Evolutionary conservation across 2,888 invertebrate genomes (phyloP), one percentile per base, ranked within the genome.

Genomic region (Carcina quercana): DNA sequence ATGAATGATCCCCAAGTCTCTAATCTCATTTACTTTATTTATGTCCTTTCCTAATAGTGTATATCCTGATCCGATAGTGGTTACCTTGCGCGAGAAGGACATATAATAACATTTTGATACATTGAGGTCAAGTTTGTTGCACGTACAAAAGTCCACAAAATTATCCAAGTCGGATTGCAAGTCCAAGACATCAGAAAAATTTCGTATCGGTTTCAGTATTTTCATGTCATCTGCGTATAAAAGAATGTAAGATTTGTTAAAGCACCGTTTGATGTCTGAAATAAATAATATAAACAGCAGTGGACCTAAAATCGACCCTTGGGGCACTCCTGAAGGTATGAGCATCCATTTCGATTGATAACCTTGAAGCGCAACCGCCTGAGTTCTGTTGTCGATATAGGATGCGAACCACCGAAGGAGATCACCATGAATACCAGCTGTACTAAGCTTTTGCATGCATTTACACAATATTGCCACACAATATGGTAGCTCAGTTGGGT

Each of bases 151-250:
- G n/a, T n/a, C n/a, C n/a, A n/a, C n/a, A n/a, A n/a, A n/a, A n/a
- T n/a, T n/a, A n/a, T n/a, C n/a, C n/a, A n/a, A n/a, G n/a, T n/a
- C n/a, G n/a, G n/a, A n/a, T n/a, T n/a, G n/a, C n/a, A n/a, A n/a
- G n/a, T n/a, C n/a, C n/a, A n/a, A n/a, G n/a, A n/a, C n/a, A n/a
- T n/a, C n/a, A n/a, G n/a, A n/a, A n/a, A n/a, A n/a, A n/a, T n/a
- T n/a, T n/a, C n/a, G n/a, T n/a, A n/a, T n/a, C n/a, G n/a, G n/a
- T 17, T 21, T 21, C 10, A 26, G 8, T 6, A 34, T 29, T 20
- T 34, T 29, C 25, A 34, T 13, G 17, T 29, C 30, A 8, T 30
- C 30, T 3, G 30, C 30, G 11, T 12, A 30, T 2, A 22, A 7
- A 10, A 30, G 5, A 3, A 24, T 13, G 5, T 24, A 2, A 4